Evolutionary conservation across 2,113 vertebrate genomes (phyloP), one percentile per base, ranked within the genome.

Genomic region (Ameiurus melas): DNA sequence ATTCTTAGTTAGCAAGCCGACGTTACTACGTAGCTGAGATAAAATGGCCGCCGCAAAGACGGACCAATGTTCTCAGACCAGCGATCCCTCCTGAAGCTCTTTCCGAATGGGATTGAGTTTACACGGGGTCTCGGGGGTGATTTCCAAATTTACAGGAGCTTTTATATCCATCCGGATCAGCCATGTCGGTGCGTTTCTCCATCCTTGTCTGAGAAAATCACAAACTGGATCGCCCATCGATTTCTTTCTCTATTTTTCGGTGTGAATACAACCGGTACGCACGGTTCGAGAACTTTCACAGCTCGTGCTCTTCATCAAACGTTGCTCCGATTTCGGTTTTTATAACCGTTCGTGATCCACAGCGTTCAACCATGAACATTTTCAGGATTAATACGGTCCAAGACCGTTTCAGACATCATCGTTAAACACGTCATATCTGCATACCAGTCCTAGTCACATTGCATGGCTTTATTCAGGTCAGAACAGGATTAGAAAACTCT

Each of bases 391-490:
- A 22, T 33, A 16, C 68, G 17, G 17, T 70, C 19, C 36, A 39
- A 25, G 71, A 43, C 36, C 71, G 25, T 79, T 80, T 53, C 4
- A 30, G 55, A 80, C 51, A n/a, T n/a, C 17, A 55, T 80, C 16
- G 1, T 55, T 10, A 53, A 7, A 55, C 51, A 80, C 5, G 1
- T 55, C 30, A n/a, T 43, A 83, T 83, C 39, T 66, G 60, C 43
- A 70, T 47, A 30, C 39, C 83, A 70, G 43, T 85, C 60, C 57
- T 64, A 4, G 88, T 87, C 84, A 79, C 86, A 78, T 91, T 39
- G 88, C 60, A 57, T 91, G 88, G 88, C 88, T 88, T 91, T 90
- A 94, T 93, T 89, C 89, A 92, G 94, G 95, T 92, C 94, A 95
- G 87, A 90, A 60, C 68, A 83, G 92, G 94, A 94, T 95, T 94